A percentile compares a stretch with the other conserved stretches of the same genome.
These are phyloP conservation scores for Heliconius hewitsoni DNA, from an alignment of 1,140 invertebrate genomes.

Conservation along the genomic window DNA sequence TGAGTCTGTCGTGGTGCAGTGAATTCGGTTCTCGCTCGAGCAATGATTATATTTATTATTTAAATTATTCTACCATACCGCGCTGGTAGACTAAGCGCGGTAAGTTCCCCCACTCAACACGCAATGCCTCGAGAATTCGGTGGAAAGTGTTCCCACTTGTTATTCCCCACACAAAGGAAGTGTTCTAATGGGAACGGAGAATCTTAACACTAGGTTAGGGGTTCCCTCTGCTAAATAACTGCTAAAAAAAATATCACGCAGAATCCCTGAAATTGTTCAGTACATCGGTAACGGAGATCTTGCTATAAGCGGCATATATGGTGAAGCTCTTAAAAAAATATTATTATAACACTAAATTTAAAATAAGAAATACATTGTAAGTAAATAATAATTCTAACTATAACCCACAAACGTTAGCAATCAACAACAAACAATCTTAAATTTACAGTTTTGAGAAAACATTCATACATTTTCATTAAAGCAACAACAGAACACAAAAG, in stretches of 20 bases:
- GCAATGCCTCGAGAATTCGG: background rate
- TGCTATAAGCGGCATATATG: background rate
- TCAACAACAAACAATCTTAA: background rate
- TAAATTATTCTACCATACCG: no score
- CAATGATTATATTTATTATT: background rate
- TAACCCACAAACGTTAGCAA: no score
- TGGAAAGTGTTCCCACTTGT: no score
- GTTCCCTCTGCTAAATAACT: no score
- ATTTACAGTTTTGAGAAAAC: constrained; percentile 2
- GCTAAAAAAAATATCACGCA: no score
- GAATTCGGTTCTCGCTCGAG: background rate
- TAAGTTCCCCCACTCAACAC: background rate
- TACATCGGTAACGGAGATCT: background rate
- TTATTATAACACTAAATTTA: background rate
- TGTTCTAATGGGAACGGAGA: background rate
- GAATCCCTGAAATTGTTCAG: no score
- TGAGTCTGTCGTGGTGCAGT: no score
- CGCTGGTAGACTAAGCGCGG: background rate
- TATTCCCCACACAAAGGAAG: no score
- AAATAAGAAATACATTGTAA: no score
- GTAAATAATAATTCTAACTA: no score
- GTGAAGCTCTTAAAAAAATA: background rate
- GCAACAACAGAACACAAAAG: background rate
- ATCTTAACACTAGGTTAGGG: background rate
- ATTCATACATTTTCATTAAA: background rate